Evolutionary conservation across 1,140 invertebrate species (phyloP).

Genomic region (Anastrepha ludens): DNA sequence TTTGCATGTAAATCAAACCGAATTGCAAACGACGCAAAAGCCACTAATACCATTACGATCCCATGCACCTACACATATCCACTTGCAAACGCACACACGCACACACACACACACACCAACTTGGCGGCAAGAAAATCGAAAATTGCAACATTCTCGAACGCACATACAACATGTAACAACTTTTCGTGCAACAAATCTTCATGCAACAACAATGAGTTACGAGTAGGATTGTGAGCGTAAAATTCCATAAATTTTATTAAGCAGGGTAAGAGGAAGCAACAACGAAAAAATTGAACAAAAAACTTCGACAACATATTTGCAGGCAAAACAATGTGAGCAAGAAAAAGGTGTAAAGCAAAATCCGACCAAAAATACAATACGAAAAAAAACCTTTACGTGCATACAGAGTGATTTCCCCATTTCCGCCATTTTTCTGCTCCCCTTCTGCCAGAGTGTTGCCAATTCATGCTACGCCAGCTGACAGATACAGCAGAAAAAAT

Average conservation of each 20-base stretch:
- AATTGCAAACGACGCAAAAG: constrained; percentile 31
- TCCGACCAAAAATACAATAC: background rate
- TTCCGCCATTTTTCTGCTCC: background rate
- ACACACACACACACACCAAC: background rate
- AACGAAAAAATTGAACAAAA: background rate
- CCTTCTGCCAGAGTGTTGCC: background rate
- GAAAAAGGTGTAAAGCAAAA: background rate
- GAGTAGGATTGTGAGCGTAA: constrained; percentile 21
- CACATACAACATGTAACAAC: background rate
- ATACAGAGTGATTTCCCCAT: background rate
- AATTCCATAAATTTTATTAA: constrained; percentile 38
- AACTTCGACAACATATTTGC: background rate
- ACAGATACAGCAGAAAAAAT: background rate
- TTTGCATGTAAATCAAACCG: constrained; percentile 37
- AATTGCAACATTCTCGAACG: background rate
- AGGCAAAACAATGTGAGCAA: background rate
- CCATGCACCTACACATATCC: background rate
- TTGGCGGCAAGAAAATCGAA: background rate
- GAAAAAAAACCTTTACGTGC: background rate
- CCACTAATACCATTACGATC: constrained; percentile 29
- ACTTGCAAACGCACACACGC: background rate
- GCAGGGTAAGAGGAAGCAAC: background rate
- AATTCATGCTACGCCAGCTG: background rate
- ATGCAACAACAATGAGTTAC: constrained; percentile 36
- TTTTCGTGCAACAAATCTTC: constrained; percentile 44